These are phyloP conservation scores for Forbesichthys agassizii DNA, from an alignment of 2,113 vertebrate genomes.

Conservation along the genomic window DNA sequence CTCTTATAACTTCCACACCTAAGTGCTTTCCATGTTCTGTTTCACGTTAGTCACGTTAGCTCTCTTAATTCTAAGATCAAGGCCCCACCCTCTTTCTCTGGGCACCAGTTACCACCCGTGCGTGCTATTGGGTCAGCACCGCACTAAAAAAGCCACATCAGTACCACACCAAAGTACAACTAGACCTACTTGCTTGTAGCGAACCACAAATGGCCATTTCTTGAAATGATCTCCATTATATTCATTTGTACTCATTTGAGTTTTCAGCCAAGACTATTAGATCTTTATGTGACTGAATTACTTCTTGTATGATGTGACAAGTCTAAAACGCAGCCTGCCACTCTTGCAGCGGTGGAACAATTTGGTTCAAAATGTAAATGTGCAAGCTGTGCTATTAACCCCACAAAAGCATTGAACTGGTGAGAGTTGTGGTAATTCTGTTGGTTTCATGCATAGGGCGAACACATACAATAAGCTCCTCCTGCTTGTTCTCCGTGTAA, in stretches of 20 bases:
- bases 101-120: constrained; percentile 26
- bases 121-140: neutral
- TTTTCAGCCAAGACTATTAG: no score
- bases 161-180: constrained; percentile 3
- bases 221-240: constrained; percentile 8
- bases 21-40: constrained; percentile 35
- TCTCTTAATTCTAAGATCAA: constrained; percentile 30
- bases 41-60: constrained; percentile 51
- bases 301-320: no score
- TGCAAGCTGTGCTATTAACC: neutral
- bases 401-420: no score
- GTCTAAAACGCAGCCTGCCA: no score
- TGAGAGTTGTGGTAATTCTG: no score
- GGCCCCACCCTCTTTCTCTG: constrained; percentile 4
- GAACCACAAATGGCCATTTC: constrained; percentile 8
- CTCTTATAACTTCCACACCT: constrained; percentile 53
- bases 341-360: neutral
- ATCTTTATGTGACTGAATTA: no score
- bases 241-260: neutral
- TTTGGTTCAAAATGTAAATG: neutral
- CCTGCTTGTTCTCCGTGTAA: no score
- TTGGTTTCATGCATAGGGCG: no score
- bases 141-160: neutral
- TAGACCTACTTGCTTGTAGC: constrained; percentile 19
- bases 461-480: neutral